Percentiles rank a stretch among this genome's conserved stretches.
These are phyloP conservation scores for Cyrtonyx montezumae DNA, from an alignment of 2,113 vertebrate genomes.

Conservation along the genomic window DNA sequence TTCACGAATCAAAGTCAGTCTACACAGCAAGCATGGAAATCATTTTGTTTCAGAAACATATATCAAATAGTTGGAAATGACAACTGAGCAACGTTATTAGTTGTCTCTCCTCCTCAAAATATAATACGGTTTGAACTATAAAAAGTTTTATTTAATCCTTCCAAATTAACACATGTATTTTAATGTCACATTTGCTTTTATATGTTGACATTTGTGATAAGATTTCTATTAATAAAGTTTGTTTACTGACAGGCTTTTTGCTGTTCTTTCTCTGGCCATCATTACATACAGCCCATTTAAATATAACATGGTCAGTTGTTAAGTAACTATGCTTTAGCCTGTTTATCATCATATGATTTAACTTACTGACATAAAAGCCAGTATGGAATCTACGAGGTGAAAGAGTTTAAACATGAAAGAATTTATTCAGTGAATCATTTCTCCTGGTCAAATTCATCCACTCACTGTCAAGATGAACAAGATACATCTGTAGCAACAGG, in stretches of 20 bases:
- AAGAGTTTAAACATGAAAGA: neutral
- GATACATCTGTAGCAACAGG: neutral
- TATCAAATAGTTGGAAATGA: constrained; percentile 23
- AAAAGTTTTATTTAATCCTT: constrained; percentile 72
- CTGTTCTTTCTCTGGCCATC: constrained; percentile 1
- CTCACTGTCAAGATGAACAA: neutral
- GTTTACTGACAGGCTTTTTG: constrained; percentile 63
- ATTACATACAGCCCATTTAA: constrained; percentile 56
- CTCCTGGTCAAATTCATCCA: neutral
- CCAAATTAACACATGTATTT: constrained; percentile 65
- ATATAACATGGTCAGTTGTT: constrained; percentile 23
- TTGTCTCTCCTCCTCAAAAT: constrained; percentile 65
- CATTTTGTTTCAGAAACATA: neutral
- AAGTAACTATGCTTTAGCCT: constrained; percentile 50
- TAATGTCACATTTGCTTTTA: constrained; percentile 56
- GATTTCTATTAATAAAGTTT: constrained; percentile 73
- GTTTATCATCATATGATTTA: neutral
- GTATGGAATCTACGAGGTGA: neutral
- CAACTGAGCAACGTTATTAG: constrained; percentile 51
- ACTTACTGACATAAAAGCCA: neutral
- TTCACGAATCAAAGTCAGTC: neutral
- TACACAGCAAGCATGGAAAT: neutral
- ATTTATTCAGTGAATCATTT: neutral
- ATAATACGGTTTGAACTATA: constrained; percentile 57
- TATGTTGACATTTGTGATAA: constrained; percentile 48